Percentiles rank a stretch among this genome's conserved stretches.
These are phyloP conservation scores for Cosmopolites sordidus DNA, from an alignment of 2,888 invertebrate species.

Conservation along the genomic window DNA sequence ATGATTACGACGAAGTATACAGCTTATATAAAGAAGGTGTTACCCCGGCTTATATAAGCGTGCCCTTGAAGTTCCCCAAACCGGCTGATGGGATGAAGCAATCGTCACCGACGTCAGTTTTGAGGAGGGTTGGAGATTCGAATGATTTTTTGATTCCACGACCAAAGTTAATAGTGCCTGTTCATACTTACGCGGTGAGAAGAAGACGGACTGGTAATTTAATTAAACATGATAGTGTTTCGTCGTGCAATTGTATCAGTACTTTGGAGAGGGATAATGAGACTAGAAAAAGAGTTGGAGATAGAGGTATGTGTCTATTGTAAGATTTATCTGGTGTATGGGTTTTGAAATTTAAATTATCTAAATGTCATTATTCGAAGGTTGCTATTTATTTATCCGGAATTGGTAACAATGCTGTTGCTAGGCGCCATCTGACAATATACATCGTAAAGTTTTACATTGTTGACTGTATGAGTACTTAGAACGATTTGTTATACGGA, in stretches of 20 bases:
- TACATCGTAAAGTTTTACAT: too few relatives aligned
- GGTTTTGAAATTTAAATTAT: too few relatives aligned
- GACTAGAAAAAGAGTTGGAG: not conserved
- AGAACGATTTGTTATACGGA: too few relatives aligned
- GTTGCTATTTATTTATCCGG: too few relatives aligned
- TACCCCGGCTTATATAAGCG: slow-evolving; percentile 19
- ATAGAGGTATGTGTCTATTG: slow-evolving; percentile 8
- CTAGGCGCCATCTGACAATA: too few relatives aligned
- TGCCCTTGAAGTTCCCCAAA: slow-evolving; percentile 12
- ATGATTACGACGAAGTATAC: slow-evolving; percentile 32
- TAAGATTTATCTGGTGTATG: too few relatives aligned
- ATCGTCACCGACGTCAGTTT: slow-evolving; percentile 4
- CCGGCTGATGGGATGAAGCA: slow-evolving; percentile 14
- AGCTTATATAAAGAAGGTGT: slow-evolving; percentile 41
- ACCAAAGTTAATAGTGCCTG: slow-evolving; percentile 81
- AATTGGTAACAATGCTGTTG: too few relatives aligned
- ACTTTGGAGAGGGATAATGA: slow-evolving; percentile 3
- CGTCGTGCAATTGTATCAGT: slow-evolving; percentile 23
- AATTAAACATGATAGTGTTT: slow-evolving; percentile 30
- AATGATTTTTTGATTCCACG: slow-evolving; percentile 75
- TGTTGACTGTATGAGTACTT: too few relatives aligned
- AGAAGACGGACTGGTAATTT: slow-evolving; percentile 78
- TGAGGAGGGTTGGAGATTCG: slow-evolving; percentile 8
- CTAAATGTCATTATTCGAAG: too few relatives aligned
- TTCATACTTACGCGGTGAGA: slow-evolving; percentile 79